A percentile compares a stretch with the other conserved stretches of the same genome.
phyloP scores from a whole-genome alignment of 92 coral and sea anemone genomes.

The Epizoanthus illoricatus region DNA sequence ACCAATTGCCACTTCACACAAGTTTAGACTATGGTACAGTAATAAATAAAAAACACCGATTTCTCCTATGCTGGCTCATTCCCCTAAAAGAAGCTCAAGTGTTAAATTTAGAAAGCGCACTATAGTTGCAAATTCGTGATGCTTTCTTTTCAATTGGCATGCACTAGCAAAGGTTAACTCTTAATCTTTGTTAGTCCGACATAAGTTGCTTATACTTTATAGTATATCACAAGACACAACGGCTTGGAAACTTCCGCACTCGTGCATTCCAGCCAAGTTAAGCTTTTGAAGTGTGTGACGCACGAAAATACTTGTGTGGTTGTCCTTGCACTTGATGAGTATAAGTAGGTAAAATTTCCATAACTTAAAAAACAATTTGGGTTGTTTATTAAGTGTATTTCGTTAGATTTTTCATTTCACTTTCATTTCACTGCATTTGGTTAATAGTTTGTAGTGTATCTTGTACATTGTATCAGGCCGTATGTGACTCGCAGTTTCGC shows the following conservation, averaged over 20 bases:
- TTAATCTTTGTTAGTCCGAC: not conserved
- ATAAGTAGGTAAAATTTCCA: too few relatives aligned
- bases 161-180: not conserved
- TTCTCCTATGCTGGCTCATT: not conserved
- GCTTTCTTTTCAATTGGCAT: not conserved
- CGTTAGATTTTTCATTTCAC: too few relatives aligned
- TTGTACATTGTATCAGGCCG: too few relatives aligned
- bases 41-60: not conserved
- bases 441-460: too few relatives aligned
- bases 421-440: too few relatives aligned
- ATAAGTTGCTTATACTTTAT: not conserved
- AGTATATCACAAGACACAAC: not conserved
- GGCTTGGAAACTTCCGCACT: not conserved
- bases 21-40: too few relatives aligned
- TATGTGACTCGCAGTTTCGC: too few relatives aligned
- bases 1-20: not conserved
- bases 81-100: too few relatives aligned
- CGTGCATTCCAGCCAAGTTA: not conserved
- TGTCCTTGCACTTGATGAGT: not conserved
- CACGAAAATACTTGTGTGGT: not conserved
- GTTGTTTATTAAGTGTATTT: not conserved
- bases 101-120: not conserved
- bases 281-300: not conserved
- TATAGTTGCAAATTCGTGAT: conserved; percentile 7
- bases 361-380: not conserved